Conservation (phyloP, 2,797 vertebrate genomes). For the Sphaeramia orbicularis region DNA sequence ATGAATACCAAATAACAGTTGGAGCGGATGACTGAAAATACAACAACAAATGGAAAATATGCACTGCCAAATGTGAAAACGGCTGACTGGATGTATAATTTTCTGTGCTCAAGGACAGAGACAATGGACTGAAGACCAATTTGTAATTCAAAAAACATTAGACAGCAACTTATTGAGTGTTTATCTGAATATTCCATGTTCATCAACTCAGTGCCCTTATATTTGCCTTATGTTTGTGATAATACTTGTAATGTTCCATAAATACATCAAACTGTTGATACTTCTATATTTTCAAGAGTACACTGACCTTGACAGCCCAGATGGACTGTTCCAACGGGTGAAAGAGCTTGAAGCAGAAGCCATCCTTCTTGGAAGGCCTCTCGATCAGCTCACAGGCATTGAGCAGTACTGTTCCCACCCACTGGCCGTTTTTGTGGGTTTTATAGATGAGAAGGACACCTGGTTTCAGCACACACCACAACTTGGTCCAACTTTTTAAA, state of each 20-base stretch:
- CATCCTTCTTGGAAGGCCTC: slow-evolving; percentile 98
- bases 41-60: slow-evolving; percentile 26
- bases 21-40: slow-evolving; percentile 29
- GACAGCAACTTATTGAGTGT: background rate
- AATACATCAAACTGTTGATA: background rate
- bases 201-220: background rate
- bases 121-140: slow-evolving; percentile 1
- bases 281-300: accelerated
- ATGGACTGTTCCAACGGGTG: slow-evolving; percentile 98
- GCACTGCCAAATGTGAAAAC: slow-evolving; percentile 40
- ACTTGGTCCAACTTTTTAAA: slow-evolving; percentile 98
- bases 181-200: background rate
- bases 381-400: slow-evolving; percentile 99
- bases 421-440: slow-evolving; percentile 97
- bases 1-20: slow-evolving; percentile 49
- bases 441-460: slow-evolving; percentile 98
- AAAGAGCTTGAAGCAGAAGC: slow-evolving; percentile 99
- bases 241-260: too few species aligned
- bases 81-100: slow-evolving; percentile 15
- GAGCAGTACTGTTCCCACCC: slow-evolving; percentile 98
- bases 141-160: background rate
- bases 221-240: too few species aligned
- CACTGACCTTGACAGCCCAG: slow-evolving; percentile 96
- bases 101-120: slow-evolving; percentile 9
- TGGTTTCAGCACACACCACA: slow-evolving; percentile 99